A percentile compares a stretch with the other conserved stretches of the same genome.
Evolutionary conservation across 2,113 vertebrate species (phyloP).

Genomic region (Oceanodroma tethys): DNA sequence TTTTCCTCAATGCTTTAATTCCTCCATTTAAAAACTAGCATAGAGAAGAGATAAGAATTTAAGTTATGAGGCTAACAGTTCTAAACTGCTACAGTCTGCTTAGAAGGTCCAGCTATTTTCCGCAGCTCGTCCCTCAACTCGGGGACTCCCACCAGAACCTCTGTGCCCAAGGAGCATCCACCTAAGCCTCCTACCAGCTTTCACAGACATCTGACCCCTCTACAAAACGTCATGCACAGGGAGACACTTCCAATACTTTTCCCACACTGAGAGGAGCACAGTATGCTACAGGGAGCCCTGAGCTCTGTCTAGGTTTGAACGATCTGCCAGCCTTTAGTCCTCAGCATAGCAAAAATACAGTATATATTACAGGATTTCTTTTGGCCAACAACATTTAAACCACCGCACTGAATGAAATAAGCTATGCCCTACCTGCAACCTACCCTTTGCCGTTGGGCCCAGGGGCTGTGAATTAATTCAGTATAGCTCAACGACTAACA

Average conservation of each 20-base stretch:
- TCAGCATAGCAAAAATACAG: background rate
- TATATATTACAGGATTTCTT: background rate
- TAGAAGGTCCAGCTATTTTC: background rate
- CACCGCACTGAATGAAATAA: background rate
- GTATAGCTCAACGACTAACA: background rate
- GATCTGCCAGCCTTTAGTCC: background rate
- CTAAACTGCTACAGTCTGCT: background rate
- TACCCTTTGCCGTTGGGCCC: accelerated
- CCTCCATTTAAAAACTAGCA: background rate
- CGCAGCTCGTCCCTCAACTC: accelerated
- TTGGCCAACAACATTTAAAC: background rate
- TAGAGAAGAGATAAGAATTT: background rate
- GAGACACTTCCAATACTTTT: background rate
- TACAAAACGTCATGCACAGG: background rate
- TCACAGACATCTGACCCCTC: background rate
- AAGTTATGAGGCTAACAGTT: background rate
- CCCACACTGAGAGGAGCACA: background rate
- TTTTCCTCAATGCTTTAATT: background rate
- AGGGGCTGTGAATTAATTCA: background rate
- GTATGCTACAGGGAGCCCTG: background rate
- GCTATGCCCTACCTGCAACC: background rate
- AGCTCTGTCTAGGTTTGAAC: background rate
- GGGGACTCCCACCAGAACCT: background rate
- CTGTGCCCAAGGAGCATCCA: background rate
- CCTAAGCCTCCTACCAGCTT: background rate